Base-by-base conservation (phyloP, 1,140 invertebrate genomes). In the Venustaconcha ellipsiformis region DNA sequence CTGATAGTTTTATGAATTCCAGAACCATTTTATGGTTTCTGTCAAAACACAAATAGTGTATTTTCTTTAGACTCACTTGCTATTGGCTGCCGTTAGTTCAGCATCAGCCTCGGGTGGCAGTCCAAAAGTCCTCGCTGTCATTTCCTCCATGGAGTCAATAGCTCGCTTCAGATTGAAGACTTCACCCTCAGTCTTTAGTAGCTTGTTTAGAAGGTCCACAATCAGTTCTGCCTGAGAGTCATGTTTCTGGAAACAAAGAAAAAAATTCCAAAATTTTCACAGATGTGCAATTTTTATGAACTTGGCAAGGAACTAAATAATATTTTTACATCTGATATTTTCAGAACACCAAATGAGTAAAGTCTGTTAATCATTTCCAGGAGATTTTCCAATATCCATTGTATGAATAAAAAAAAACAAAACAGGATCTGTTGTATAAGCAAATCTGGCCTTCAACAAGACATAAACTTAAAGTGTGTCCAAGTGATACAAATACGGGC, bases 81-180 rank as follows among this genome's bases (percentile, higher is more conserved):
- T 87, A 57, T 81, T 81, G 23, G 26, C 68, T 20, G 76, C 72
- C 14, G 78, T 75, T 1, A 82, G 71, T 23, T 82, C 73, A 14
- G 69, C 57, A 60, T 87, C 81, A 18, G 82, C 84, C 26, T 79
- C 64, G 3, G 80, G 80, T 30, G 84, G 81, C 2, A 87, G 79
- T 59, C 80, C 83, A 67, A 82, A 84, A 11, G 78, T 81, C 13
- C 81, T 82, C 14, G 85, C 83, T 55, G 83, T 79, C 13, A 75
- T 72, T 64, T 86, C 82, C 56, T 86, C 84, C 23, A 87, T 80
- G 1, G 81, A 81, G 59, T 87, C 84, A 2, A 87, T 76, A n/a
- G 84, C 80, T 62, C 78, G 74, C 66, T 84, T 82, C 13, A 87
- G 75, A 37, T 81, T 82, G 23, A 79, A 80, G 4, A 69, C 74